phyloP scores from a whole-genome alignment of 2,888 invertebrate species.

The Dicyrtomina minuta region DNA sequence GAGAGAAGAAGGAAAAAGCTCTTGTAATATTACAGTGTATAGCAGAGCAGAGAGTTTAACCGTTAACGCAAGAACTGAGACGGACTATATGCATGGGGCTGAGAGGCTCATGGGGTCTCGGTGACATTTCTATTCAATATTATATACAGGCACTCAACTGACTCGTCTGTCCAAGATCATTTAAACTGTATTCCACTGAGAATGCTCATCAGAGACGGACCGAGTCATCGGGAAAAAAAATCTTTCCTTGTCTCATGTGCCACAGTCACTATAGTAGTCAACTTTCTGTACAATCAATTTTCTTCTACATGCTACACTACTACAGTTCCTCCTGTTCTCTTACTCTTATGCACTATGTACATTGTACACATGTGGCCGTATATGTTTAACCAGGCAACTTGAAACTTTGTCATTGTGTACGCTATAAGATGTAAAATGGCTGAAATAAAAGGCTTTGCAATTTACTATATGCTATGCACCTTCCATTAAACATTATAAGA shows the following conservation, averaged over 20 bases:
- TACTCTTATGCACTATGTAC: no score
- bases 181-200: conserved; percentile 40
- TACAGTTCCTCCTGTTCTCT: no score
- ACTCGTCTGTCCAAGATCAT: conserved; percentile 25
- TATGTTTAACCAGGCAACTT: no score
- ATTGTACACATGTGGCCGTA: not conserved
- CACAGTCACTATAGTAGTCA: no score
- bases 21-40: not conserved
- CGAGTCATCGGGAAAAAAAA: conserved; percentile 30
- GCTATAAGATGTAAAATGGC: not conserved
- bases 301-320: not conserved
- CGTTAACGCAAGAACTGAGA: not conserved
- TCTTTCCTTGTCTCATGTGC: conserved; percentile 29
- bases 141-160: no score
- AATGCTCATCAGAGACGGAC: conserved; percentile 48
- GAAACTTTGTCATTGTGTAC: no score
- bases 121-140: conserved; percentile 16
- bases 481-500: no score
- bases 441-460: not conserved
- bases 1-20: not conserved
- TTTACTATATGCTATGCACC: not conserved
- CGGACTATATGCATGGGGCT: not conserved
- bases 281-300: conserved; percentile 13
- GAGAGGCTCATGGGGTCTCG: no score
- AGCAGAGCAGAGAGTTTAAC: no score